phyloP scores from a whole-genome alignment of 2,797 vertebrate species.

The Sciurus vulgaris region DNA sequence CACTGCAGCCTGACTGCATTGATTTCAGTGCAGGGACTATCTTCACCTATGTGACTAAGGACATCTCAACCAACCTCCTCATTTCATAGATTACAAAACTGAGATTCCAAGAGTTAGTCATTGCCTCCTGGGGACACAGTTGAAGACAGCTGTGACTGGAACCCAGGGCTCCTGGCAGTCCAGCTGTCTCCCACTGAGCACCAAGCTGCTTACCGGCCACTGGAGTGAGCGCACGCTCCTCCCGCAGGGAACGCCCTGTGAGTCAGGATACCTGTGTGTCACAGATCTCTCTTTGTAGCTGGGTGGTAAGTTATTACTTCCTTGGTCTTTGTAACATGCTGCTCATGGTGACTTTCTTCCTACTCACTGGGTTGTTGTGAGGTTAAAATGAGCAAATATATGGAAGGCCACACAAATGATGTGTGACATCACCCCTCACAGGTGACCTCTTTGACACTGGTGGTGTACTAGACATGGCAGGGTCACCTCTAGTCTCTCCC shows the following conservation, averaged over 20 bases:
- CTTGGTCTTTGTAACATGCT: neutral
- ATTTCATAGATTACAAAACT: neutral
- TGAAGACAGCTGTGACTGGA: neutral
- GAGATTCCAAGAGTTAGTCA: neutral
- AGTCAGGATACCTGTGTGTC: neutral
- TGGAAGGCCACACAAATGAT: neutral
- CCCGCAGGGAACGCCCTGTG: rapidly evolving
- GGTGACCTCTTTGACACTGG: neutral
- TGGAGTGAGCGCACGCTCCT: rapidly evolving
- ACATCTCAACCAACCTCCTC: neutral
- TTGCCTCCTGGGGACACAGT: neutral
- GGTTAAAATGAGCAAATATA: rapidly evolving
- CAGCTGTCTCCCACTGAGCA: rapidly evolving
- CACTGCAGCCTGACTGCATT: neutral
- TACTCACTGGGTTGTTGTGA: neutral
- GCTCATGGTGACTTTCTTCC: neutral
- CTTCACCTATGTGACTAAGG: neutral
- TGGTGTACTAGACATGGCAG: neutral
- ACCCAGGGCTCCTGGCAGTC: neutral
- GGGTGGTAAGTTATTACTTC: neutral
- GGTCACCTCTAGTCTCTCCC: neutral
- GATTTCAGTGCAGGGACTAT: neutral
- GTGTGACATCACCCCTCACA: neutral
- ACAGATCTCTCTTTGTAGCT: neutral
- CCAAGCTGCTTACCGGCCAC: neutral